These are phyloP conservation scores for Listrodromus nycthemerus DNA, from an alignment of 2,888 invertebrate species.

Conservation along the genomic window DNA sequence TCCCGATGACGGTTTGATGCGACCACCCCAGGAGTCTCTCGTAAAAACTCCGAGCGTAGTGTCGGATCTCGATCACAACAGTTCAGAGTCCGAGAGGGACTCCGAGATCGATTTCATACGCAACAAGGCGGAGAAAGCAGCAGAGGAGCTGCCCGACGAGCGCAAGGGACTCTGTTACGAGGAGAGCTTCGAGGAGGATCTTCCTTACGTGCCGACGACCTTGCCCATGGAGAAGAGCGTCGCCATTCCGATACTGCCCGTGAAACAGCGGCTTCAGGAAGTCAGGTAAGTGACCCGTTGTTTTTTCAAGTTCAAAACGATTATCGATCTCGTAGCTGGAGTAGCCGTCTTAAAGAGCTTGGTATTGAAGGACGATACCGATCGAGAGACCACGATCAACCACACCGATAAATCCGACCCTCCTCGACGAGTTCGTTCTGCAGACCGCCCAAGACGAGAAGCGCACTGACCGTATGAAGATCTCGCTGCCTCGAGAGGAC, in stretches of 20 bases:
- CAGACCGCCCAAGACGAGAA: constrained; percentile 75
- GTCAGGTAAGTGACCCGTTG: constrained; percentile 75
- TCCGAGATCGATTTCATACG: constrained; percentile 86
- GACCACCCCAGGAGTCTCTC: constrained; percentile 66
- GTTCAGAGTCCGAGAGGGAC: constrained; percentile 91
- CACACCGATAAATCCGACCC: constrained; percentile 90
- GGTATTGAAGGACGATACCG: constrained; percentile 87
- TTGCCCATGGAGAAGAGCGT: constrained; percentile 93
- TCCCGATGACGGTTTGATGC: constrained; percentile 34
- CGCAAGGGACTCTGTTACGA: constrained; percentile 91
- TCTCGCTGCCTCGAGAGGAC: constrained; percentile 88
- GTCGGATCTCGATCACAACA: constrained; percentile 82
- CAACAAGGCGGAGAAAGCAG: constrained; percentile 86
- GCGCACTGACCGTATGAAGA: constrained; percentile 88
- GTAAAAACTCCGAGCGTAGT: constrained; percentile 78
- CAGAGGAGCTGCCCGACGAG: constrained; percentile 88
- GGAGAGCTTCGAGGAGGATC: constrained; percentile 93
- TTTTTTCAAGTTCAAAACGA: not conserved
- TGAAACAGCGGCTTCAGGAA: constrained; percentile 88
- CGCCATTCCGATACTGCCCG: constrained; percentile 92
- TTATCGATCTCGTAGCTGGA: not conserved
- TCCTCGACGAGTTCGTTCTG: constrained; percentile 89
- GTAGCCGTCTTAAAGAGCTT: not conserved
- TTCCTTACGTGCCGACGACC: constrained; percentile 96
- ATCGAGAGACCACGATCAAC: constrained; percentile 91